phyloP scores from a whole-genome alignment of 2,888 invertebrate species.

The Harpagoxenus sublaevis region DNA sequence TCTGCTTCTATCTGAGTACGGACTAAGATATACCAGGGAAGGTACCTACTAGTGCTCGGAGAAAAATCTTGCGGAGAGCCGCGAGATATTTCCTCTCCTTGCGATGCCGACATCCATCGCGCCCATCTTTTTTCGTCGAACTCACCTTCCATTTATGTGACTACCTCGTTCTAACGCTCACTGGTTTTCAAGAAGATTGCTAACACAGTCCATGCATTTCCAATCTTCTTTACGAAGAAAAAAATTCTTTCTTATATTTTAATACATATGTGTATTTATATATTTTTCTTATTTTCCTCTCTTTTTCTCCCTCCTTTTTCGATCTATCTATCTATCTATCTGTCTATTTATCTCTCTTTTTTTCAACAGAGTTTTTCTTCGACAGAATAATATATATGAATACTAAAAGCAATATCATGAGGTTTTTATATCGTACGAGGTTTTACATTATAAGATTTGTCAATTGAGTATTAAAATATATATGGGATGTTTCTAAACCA shows the following conservation, averaged over 20 bases:
- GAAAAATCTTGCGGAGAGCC: slow-evolving; percentile 73
- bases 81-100: slow-evolving; percentile 63
- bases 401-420: background rate
- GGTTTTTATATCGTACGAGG: too few relatives aligned
- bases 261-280: background rate
- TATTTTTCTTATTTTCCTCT: too few relatives aligned
- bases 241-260: slow-evolving; percentile 23
- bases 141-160: slow-evolving; percentile 38
- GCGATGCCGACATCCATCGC: slow-evolving; percentile 24
- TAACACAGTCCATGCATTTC: slow-evolving; percentile 35
- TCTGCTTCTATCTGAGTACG: slow-evolving; percentile 78
- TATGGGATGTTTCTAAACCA: background rate
- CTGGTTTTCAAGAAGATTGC: slow-evolving; percentile 37
- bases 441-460: background rate
- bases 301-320: too few relatives aligned
- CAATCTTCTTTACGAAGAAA: slow-evolving; percentile 15
- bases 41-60: slow-evolving; percentile 66
- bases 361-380: background rate
- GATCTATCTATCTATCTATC: background rate
- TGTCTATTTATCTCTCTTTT: background rate
- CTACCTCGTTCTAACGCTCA: slow-evolving; percentile 40
- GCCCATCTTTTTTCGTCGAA: slow-evolving; percentile 24
- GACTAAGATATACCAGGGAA: slow-evolving; percentile 78
- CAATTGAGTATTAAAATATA: background rate
- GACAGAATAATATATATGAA: background rate